Percentiles rank a stretch among this genome's conserved stretches.
Conservation (phyloP, 2,888 invertebrate species). For the Rhogogaster chlorosoma region DNA sequence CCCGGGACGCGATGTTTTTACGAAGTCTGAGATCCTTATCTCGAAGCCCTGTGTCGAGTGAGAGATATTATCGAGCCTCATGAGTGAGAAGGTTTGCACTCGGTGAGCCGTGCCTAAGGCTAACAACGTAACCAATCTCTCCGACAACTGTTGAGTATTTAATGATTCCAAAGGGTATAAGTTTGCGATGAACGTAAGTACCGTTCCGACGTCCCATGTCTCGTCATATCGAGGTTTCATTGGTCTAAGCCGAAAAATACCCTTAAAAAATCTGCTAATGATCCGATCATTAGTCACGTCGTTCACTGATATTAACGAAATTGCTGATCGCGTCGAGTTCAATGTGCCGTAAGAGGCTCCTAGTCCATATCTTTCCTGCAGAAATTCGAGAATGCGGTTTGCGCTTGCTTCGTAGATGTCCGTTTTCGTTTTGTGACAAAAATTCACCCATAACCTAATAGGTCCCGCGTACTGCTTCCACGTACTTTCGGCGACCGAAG, state of each 20-base stretch:
- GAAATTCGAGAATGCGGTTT: conserved; percentile 50
- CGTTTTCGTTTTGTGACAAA: conserved; percentile 52
- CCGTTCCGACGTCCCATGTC: conserved; percentile 63
- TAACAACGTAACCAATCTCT: conserved; percentile 62
- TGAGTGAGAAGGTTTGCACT: too few relatives aligned
- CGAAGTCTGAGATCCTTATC: conserved; percentile 13
- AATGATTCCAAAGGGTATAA: conserved; percentile 46
- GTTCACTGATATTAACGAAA: conserved; percentile 59
- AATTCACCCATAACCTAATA: conserved; percentile 61
- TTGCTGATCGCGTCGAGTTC: conserved; percentile 62
- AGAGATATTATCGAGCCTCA: conserved; percentile 41
- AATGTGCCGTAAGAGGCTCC: conserved; percentile 60
- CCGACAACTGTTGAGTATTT: conserved; percentile 55
- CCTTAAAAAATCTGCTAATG: conserved; percentile 62
- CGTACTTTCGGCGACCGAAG: conserved; percentile 58
- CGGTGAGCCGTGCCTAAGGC: conserved; percentile 43
- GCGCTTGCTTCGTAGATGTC: conserved; percentile 49
- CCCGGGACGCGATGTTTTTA: conserved; percentile 13
- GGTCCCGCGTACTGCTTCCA: conserved; percentile 61
- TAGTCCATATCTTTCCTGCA: conserved; percentile 49
- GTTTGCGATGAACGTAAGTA: conserved; percentile 45
- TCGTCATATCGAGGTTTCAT: conserved; percentile 57
- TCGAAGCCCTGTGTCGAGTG: conserved; percentile 8
- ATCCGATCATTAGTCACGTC: conserved; percentile 56
- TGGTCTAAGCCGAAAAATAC: conserved; percentile 59